These are phyloP conservation scores for Ochlodes sylvanus DNA, from an alignment of 2,888 invertebrate species.

Conservation along the genomic window DNA sequence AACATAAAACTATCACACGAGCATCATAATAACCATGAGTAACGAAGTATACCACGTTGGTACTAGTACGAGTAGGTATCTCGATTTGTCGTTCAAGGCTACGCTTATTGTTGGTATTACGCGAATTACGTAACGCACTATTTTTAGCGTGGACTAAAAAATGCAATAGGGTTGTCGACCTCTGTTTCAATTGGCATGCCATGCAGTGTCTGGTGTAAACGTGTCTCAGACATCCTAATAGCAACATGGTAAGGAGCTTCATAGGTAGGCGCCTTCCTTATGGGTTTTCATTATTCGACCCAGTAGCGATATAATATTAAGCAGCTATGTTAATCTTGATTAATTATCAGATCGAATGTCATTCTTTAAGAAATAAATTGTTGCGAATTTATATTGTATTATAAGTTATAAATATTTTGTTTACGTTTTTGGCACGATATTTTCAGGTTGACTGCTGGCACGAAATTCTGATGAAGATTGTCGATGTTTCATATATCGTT, in stretches of 20 bases:
- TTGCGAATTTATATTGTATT: neutral
- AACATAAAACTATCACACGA: neutral
- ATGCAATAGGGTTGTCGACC: slow-evolving; percentile 61
- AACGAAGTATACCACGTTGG: neutral
- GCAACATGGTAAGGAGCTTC: slow-evolving; percentile 10
- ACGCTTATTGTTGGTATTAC: slow-evolving; percentile 62
- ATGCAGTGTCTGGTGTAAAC: slow-evolving; percentile 38
- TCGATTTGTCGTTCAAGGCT: slow-evolving; percentile 67
- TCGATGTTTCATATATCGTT: too few relatives aligned
- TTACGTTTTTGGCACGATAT: neutral
- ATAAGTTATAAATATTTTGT: too few relatives aligned
- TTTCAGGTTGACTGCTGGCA: neutral
- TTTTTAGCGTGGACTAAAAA: slow-evolving; percentile 58
- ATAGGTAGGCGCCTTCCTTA: slow-evolving; percentile 24
- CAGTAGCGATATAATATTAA: neutral
- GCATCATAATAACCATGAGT: neutral
- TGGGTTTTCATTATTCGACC: slow-evolving; percentile 12
- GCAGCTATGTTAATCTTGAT: neutral
- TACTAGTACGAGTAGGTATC: slow-evolving; percentile 40
- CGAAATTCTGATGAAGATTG: too few relatives aligned
- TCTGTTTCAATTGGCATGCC: slow-evolving; percentile 47
- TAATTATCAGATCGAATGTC: neutral
- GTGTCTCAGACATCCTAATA: slow-evolving; percentile 13
- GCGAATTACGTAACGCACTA: slow-evolving; percentile 62
- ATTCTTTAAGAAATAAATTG: neutral